Conservation (phyloP, 2,888 invertebrate species). For the Eupithecia insigniata region DNA sequence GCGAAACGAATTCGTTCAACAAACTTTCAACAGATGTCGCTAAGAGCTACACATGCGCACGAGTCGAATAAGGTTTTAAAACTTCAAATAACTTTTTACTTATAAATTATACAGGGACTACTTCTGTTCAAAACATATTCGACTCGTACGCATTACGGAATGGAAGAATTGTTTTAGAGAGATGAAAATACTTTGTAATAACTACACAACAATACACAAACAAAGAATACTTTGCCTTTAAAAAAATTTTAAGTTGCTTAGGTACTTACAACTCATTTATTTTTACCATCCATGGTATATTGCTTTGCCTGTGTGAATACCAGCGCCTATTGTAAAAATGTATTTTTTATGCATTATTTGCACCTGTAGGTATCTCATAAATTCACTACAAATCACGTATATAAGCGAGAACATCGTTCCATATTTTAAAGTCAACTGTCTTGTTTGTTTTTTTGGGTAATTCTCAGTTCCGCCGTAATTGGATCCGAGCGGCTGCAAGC, state of each 20-base stretch:
- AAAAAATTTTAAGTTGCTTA: too few species aligned
- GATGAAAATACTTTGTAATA: not conserved
- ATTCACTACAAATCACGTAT: conserved; percentile 59
- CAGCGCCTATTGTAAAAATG: conserved; percentile 2
- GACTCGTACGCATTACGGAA: not conserved
- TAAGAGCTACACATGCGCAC: conserved; percentile 57
- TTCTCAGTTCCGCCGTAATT: conserved; percentile 78
- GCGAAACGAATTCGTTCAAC: conserved; percentile 45
- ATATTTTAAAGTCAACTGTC: conserved; percentile 68
- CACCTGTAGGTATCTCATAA: conserved; percentile 59
- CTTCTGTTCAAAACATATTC: not conserved
- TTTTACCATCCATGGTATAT: not conserved
- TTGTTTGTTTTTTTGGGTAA: conserved; percentile 71
- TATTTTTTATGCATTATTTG: conserved; percentile 24
- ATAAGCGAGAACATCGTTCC: conserved; percentile 60
- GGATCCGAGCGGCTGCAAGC: conserved; percentile 73
- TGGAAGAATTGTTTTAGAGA: not conserved
- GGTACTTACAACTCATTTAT: not conserved
- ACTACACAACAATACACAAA: too few species aligned
- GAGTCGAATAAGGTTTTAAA: conserved; percentile 35
- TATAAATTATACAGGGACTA: not conserved
- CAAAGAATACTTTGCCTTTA: too few species aligned
- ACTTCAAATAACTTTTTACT: not conserved
- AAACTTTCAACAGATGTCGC: conserved; percentile 60
- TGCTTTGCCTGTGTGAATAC: not conserved